A percentile compares a stretch with the other conserved stretches of the same genome.
Evolutionary conservation across 2,888 invertebrate species (phyloP).

Genomic region (Pseudanteris insignis): DNA sequence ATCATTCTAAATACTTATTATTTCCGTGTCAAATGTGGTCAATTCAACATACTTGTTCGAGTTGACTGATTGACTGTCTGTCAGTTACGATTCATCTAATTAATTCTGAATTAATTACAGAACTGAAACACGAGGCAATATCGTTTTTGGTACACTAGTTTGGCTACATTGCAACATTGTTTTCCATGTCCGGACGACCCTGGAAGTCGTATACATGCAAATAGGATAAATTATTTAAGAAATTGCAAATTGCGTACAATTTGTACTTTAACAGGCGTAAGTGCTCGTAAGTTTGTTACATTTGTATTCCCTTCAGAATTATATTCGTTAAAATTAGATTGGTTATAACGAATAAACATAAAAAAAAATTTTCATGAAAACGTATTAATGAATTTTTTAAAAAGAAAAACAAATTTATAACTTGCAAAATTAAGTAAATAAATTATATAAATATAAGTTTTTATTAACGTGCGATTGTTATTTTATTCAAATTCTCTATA

Average conservation of each 20-base stretch:
- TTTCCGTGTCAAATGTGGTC: constrained; percentile 1
- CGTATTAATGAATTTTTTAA: too few relatives aligned
- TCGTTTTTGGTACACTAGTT: constrained; percentile 37
- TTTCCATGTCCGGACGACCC: constrained; percentile 35
- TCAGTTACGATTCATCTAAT: constrained; percentile 35
- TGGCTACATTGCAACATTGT: constrained; percentile 31
- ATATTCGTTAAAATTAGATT: too few relatives aligned
- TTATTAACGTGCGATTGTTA: too few relatives aligned
- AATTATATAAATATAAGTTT: too few relatives aligned
- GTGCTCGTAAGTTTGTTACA: constrained; percentile 19
- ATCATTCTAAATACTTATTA: constrained; percentile 6
- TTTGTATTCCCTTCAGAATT: too few relatives aligned
- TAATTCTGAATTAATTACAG: constrained; percentile 44
- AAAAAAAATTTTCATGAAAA: too few relatives aligned
- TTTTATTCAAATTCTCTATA: too few relatives aligned
- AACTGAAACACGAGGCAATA: constrained; percentile 34
- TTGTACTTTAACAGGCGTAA: constrained; percentile 25
- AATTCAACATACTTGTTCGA: constrained; percentile 1
- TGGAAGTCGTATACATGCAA: constrained; percentile 41
- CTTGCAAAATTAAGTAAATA: too few relatives aligned
- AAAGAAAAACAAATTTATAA: too few relatives aligned
- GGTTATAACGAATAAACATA: too few relatives aligned
- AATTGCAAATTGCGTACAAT: constrained; percentile 26
- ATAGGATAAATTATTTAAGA: constrained; percentile 39
- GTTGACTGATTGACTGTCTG: constrained; percentile 11